Evolutionary conservation across 2,888 invertebrate species (phyloP).

Genomic region (Drosophila pseudotalamancana): DNA sequence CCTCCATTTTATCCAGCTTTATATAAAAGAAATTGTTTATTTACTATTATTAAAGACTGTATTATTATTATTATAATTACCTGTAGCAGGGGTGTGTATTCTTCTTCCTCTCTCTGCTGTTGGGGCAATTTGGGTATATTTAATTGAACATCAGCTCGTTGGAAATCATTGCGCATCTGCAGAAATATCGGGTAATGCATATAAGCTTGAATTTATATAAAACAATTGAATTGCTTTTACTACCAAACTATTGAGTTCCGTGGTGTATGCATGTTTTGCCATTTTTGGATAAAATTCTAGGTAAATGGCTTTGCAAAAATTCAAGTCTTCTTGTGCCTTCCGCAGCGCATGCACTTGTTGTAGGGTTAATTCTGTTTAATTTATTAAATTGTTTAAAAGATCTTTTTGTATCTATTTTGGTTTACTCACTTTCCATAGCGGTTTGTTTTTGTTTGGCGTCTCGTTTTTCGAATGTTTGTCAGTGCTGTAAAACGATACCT

Average conservation of each 20-base stretch:
- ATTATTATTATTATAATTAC: conserved; percentile 35
- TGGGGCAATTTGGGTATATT: conserved; percentile 63
- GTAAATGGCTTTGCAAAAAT: conserved; percentile 37
- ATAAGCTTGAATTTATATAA: not conserved
- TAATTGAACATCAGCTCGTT: conserved; percentile 59
- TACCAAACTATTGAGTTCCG: conserved; percentile 76
- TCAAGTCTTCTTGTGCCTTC: conserved; percentile 68
- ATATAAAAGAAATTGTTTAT: conserved; percentile 11
- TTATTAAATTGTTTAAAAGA: not conserved
- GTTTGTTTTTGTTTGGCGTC: conserved; percentile 39
- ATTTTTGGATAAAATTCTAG: conserved; percentile 66
- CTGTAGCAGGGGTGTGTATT: conserved; percentile 37
- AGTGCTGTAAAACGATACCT: conserved; percentile 18
- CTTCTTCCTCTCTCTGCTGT: conserved; percentile 16
- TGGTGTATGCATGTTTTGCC: conserved; percentile 64
- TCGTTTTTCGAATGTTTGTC: conserved; percentile 27
- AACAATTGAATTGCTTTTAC: too few relatives aligned
- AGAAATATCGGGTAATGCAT: not conserved
- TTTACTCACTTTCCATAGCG: conserved; percentile 51
- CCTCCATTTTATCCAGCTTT: conserved; percentile 56
- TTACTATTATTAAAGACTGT: conserved; percentile 18
- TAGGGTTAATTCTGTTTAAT: conserved; percentile 71
- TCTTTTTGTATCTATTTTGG: not conserved
- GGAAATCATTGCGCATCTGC: conserved; percentile 71
- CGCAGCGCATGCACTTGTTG: conserved; percentile 70